Percentiles rank a stretch among this genome's conserved stretches.
phyloP scores from a whole-genome alignment of 1,140 invertebrate genomes.

The Mactra quadrangularis region DNA sequence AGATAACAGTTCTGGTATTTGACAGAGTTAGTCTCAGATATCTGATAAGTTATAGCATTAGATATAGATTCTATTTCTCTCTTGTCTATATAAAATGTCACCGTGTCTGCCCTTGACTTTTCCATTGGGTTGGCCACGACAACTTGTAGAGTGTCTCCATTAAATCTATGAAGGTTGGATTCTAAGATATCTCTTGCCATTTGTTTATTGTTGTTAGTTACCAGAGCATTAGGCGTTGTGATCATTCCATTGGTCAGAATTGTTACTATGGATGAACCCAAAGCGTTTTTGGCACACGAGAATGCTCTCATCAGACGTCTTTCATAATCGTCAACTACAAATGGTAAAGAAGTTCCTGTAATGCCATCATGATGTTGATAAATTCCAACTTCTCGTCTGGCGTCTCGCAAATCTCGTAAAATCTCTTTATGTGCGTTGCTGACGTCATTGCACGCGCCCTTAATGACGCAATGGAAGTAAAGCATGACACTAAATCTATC shows the following conservation, averaged over 20 bases:
- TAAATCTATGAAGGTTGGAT: neutral
- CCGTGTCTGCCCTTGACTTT: conserved; percentile 16
- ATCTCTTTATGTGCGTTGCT: conserved; percentile 1
- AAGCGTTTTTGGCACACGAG: conserved; percentile 4
- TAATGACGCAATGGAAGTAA: conserved; percentile 54
- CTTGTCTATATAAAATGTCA: conserved; percentile 31
- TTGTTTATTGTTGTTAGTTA: neutral
- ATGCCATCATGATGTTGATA: conserved; percentile 59
- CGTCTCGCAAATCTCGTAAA: conserved; percentile 11
- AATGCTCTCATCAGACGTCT: conserved; percentile 20
- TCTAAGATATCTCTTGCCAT: neutral
- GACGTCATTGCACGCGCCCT: conserved; percentile 26
- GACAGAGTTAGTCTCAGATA: neutral
- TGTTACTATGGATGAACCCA: neutral
- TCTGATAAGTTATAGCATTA: neutral
- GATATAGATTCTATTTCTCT: conserved; percentile 15
- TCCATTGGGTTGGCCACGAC: conserved; percentile 54
- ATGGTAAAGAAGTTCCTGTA: conserved; percentile 52
- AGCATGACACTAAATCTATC: conserved; percentile 78
- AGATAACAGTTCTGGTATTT: conserved; percentile 2
- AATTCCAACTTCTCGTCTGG: conserved; percentile 48
- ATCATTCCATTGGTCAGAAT: conserved; percentile 33
- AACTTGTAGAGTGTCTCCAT: conserved; percentile 13
- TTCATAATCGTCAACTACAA: conserved; percentile 61
- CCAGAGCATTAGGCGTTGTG: neutral